Evolutionary conservation across 2,113 vertebrate species (phyloP), one percentile per base, ranked within the genome.

Genomic region (Nannobrachium achirus): DNA sequence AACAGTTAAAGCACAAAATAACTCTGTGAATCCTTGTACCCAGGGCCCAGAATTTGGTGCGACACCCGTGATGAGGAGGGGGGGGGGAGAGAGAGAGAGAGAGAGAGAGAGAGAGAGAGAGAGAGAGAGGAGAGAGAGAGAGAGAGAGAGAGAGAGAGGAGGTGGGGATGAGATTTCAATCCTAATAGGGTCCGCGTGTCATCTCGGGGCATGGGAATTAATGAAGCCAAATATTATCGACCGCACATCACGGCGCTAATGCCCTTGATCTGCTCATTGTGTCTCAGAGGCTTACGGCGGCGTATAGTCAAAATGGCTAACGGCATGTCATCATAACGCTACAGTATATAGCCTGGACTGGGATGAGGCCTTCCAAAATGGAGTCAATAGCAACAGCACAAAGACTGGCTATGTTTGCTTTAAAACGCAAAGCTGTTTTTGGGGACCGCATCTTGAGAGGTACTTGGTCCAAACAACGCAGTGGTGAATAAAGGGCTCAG

Each of bases 111-210:
- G n/a, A n/a, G n/a, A n/a, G n/a, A n/a, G n/a, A n/a, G n/a, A n/a
- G n/a, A n/a, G n/a, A n/a, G n/a, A n/a, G 25, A 33, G 25, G 25
- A 33, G 25, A 33, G 25, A 33, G 20, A 25, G 20, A 25, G 20
- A 25, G 20, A 25, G 20, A 25, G 20, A 4, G 63, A 51, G 93
- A 92, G 89, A 91, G 93, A 84, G 66, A 56, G 92, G 86, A 80
- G 69, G 69, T 3, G 84, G 91, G 93, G 90, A 93, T 93, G 93
- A 94, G 94, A 95, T 96, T 93, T 94, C 86, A 89, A 87, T 91
- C 89, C 90, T 88, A 89, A 89, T 90, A 91, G 92, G 80, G 92
- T 76, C 76, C 68, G 80, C 78, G 76, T 86, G 90, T 89, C 85
- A 88, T 90, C 87, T 69, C 74, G 76, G 91, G 90, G 82, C 85